Conservation (phyloP, 2,888 invertebrate species). For the Aradus depressus region DNA sequence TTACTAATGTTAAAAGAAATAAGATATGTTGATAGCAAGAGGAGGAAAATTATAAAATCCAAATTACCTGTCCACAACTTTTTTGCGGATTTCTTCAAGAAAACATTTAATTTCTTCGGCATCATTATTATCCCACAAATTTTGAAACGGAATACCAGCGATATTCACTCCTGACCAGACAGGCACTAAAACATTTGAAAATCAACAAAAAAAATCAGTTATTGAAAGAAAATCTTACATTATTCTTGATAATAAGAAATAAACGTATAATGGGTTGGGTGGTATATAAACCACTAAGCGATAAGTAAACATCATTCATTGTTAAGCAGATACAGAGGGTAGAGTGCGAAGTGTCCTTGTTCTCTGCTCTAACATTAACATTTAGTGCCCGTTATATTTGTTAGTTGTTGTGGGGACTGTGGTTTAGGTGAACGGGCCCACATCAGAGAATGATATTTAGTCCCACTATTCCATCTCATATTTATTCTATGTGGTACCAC, state of each 20-base stretch:
- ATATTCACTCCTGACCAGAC: slow-evolving; percentile 75
- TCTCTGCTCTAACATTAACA: no score
- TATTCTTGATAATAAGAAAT: no score
- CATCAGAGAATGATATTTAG: no score
- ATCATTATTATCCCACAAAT: slow-evolving; percentile 39
- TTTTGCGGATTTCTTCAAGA: slow-evolving; percentile 65
- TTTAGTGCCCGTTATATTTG: no score
- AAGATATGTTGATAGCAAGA: no score
- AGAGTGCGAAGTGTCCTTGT: no score
- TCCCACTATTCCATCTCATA: no score
- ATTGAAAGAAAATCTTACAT: not conserved
- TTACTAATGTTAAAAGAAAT: no score
- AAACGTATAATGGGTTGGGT: not conserved
- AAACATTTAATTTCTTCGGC: slow-evolving; percentile 39
- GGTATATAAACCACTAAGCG: no score
- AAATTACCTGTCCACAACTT: slow-evolving; percentile 58
- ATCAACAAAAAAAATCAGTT: not conserved
- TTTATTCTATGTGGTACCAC: no score
- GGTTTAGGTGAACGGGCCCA: no score
- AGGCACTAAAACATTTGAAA: slow-evolving; percentile 19
- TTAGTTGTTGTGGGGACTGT: no score
- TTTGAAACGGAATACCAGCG: slow-evolving; percentile 72
- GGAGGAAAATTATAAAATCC: not conserved
- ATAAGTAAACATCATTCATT: not conserved
- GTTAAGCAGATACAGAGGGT: not conserved